Base-by-base conservation (phyloP, 2,888 invertebrate genomes). In the Nomada ruficornis region DNA sequence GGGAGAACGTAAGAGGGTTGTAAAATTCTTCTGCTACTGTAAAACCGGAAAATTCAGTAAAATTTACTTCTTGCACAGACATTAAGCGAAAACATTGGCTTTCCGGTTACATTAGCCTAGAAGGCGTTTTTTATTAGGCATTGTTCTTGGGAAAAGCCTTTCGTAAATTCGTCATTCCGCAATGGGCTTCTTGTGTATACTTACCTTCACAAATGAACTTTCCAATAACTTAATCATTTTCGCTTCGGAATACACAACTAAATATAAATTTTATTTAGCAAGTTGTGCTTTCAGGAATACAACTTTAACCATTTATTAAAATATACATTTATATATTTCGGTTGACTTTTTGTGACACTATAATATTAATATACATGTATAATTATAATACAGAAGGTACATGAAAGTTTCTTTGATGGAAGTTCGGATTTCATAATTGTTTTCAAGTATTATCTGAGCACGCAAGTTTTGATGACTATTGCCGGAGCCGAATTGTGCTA, bases 11-110 rank as follows among this genome's bases (percentile, higher is more conserved):
- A 77, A 84, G 87, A 85, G 87, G 83, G 89, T 72, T 87, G 88
- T 90, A 91, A 91, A 92, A 91, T 90, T 86, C 88, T 85, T 86
- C 84, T 80, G 83, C 81, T 79, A 79, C 84, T 75, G 69, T 74
- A 77, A 84, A 91, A 87, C 87, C 84, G 82, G 89, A 88, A 89
- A 91, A 90, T 91, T 91, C 87, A 86, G 82, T 82, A 81, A 86
- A 91, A 91, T 92, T 91, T 89, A 89, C 87, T 90, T 88, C 84
- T 88, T 83, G 65, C 83, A 54, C 80, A 62, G 64, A 75, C 82
- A 81, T 83, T 77, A 85, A 82, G 85, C 84, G 86, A 83, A 86
- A 88, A 86, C 87, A 81, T 85, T 72, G 85, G 88, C 84, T 86
- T 87, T 86, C 83, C 82, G 86, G 84, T 89, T 88, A 88, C 84